Percentiles rank a stretch among this genome's conserved stretches.
These are phyloP conservation scores for Rosalia funebris DNA, from an alignment of 2,888 invertebrate genomes.

Conservation along the genomic window DNA sequence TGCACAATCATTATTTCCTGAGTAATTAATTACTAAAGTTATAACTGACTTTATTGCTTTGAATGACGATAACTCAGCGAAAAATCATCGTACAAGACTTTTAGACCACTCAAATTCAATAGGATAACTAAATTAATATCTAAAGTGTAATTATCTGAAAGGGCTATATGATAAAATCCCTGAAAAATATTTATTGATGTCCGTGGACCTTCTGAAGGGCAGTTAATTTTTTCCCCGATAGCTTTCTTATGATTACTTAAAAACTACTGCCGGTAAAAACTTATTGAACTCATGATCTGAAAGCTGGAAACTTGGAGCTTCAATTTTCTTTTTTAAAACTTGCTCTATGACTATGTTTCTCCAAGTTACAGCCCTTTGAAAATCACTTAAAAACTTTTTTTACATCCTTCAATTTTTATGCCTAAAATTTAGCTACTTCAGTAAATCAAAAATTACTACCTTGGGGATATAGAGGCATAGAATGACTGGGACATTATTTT, in stretches of 20 bases:
- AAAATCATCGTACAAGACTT: background rate
- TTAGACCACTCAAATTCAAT: background rate
- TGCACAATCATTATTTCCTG: background rate
- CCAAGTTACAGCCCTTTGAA: background rate
- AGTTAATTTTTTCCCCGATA: background rate
- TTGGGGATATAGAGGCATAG: no score
- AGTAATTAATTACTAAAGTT: background rate
- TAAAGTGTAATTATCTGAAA: no score
- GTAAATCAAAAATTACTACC: no score
- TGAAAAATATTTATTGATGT: background rate
- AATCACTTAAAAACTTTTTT: background rate
- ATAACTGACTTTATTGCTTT: background rate
- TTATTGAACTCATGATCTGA: background rate
- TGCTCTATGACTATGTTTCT: background rate
- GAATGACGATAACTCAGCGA: background rate
- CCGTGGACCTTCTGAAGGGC: background rate
- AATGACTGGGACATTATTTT: no score
- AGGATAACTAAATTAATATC: background rate
- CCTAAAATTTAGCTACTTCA: background rate
- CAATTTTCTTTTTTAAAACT: background rate
- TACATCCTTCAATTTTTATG: background rate
- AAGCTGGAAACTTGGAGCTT: background rate
- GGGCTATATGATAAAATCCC: background rate
- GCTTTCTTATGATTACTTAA: background rate
- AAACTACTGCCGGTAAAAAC: background rate